These are phyloP conservation scores for Margarornis squamiger DNA, from an alignment of 2,797 vertebrate species.

Conservation along the genomic window DNA sequence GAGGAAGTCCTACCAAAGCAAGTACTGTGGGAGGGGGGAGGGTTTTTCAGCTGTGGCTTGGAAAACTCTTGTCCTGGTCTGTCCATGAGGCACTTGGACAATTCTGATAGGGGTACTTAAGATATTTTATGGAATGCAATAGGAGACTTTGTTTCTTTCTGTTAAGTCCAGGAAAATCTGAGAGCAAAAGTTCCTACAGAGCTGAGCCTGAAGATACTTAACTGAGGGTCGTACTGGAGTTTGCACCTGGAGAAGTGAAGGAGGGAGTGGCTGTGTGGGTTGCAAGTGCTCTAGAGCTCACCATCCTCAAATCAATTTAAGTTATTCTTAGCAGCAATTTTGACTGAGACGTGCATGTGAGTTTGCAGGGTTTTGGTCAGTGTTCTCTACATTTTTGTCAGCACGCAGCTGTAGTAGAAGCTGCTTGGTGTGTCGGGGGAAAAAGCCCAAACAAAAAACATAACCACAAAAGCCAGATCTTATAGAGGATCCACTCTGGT, in stretches of 20 bases:
- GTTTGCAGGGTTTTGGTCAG: not conserved
- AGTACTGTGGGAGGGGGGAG: not conserved
- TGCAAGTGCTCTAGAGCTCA: not conserved
- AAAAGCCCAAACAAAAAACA: fast-evolving
- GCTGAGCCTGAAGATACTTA: not conserved
- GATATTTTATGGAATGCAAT: not conserved
- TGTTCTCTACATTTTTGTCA: not conserved
- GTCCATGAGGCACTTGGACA: not conserved
- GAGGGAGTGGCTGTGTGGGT: not conserved
- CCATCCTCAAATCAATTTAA: not conserved
- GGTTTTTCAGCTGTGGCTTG: not conserved
- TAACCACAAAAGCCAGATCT: not conserved
- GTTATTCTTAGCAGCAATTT: not conserved
- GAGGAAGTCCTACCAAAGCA: not conserved
- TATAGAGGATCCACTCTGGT: fast-evolving
- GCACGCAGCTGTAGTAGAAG: not conserved
- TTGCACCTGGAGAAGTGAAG: not conserved
- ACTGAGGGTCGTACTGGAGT: not conserved
- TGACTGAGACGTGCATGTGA: not conserved
- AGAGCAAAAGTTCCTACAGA: not conserved
- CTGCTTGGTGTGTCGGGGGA: not conserved
- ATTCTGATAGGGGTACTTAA: not conserved
- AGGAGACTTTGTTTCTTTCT: not conserved
- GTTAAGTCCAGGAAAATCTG: not conserved
- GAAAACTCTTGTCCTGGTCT: not conserved